Base-by-base conservation (phyloP, 2,113 vertebrate genomes). In the Myodes glareolus region DNA sequence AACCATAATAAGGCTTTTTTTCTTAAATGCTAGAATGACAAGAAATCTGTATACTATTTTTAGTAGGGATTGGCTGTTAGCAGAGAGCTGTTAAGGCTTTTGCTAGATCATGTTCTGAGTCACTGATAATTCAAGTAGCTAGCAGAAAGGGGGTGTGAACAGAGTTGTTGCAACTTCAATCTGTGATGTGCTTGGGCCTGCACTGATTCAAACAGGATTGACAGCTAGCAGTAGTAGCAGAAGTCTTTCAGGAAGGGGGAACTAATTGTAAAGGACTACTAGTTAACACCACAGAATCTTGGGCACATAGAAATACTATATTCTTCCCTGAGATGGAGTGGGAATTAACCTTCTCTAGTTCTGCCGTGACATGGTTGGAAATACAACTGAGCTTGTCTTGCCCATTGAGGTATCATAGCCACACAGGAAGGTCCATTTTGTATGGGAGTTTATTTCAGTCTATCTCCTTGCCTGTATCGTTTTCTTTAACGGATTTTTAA, bases 401-500 rank as follows among this genome's bases (percentile, higher is more conserved):
- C 92, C 94, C 36, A 14, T 91, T 95, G 81, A 93, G 50, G 70
- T 91, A 45, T 97, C 96, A 47, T 92, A 95, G 65, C 55, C 75
- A 19, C 90, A 42, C 85, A 92, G 86, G 63, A 98, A 94, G 67
- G 72, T 80, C 81, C 92, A 55, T 91, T 94, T 95, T 89, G 78
- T 91, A 70, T 97, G 97, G 94, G 97, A 95, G 95, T 97, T 96
- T 97, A 91, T 96, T 96, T 93, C 96, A 97, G 87, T 89, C 97
- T 97, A 61, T 88, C 47, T 97, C n/a, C 85, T 97, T 97, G 78
- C 55, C 84, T 88, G 77, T 96, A 90, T 94, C 96, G 80, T 96
- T 91, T 1, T 0, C 58, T 80, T 98, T 82, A 98, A 99, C 97
- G 93, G 67, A 8, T 96, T 89, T 98, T 98, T 87, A 90, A 98